Base-by-base conservation (phyloP, 2,888 invertebrate genomes). In the Petrophora chlorosata region DNA sequence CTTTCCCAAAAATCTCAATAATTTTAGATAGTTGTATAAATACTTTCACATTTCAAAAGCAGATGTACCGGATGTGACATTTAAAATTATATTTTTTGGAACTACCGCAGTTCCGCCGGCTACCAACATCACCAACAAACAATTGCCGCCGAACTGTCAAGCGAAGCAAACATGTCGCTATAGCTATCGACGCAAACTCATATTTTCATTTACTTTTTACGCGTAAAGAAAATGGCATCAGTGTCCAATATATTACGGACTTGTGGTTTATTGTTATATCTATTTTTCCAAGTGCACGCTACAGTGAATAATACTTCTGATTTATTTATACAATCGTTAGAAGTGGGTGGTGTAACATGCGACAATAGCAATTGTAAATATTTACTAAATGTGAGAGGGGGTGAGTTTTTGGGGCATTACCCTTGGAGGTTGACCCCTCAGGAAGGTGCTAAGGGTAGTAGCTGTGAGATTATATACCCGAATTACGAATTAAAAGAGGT, bases 121-220 rank as follows among this genome's bases (percentile, higher is more conserved):
- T 22, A 4, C 22, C 7, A 7, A n/a, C n/a, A n/a, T n/a, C 22
- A 22, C 4, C 22, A 7, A 84, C 78, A 75, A 81, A 76, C 80
- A 79, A 79, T 81, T 81, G 76, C 83, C 82, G 84, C 83, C 78
- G 74, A 75, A 77, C 73, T 85, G 87, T 84, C 85, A 85, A 79
- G 67, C 49, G 62, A 46, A 58, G 63, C 69, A 77, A 85, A 82
- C 66, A 88, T 87, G 86, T 85, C 82, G 78, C 57, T 73, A 53
- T 73, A 70, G 55, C 44, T 59, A 48, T 58, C 59, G 65, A 61
- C 59, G 63, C 60, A 56, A 61, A 49, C 61, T 57, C 58, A 53
- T 67, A 70, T 69, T 79, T 80, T 79, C 75, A 63, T 67, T 76
- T 77, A 67, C 55, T 53, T 59, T 63, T 68, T 34, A 29, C 65